A percentile compares a stretch with the other conserved stretches of the same genome.
These are phyloP conservation scores for Sympetrum striolatum DNA, from an alignment of 2,888 invertebrate genomes.

Conservation along the genomic window DNA sequence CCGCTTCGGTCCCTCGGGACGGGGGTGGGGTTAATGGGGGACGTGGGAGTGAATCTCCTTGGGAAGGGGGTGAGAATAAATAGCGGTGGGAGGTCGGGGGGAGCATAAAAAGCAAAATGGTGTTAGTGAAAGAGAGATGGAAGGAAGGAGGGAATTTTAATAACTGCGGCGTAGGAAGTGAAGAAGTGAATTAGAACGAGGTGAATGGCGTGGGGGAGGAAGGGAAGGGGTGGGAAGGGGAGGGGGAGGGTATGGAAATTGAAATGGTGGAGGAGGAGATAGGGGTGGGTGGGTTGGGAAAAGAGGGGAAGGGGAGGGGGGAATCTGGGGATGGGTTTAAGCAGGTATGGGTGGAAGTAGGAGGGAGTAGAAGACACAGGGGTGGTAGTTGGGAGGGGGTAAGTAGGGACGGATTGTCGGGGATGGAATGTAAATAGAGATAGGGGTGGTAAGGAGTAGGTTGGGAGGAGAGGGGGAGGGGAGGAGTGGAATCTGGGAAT, in stretches of 20 bases:
- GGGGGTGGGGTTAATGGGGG: background rate
- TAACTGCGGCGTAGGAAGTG: too few species aligned
- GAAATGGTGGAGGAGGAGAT: background rate
- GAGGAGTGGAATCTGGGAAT: background rate
- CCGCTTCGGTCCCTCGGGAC: background rate
- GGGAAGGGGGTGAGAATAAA: background rate
- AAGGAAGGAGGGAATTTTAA: background rate
- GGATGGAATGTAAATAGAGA: background rate
- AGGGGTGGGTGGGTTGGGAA: background rate
- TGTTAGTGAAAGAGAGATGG: background rate
- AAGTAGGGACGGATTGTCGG: background rate
- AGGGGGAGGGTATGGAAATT: too few species aligned
- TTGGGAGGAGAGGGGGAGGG: background rate
- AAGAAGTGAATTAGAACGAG: too few species aligned
- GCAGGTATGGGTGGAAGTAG: background rate
- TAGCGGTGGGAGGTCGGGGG: background rate
- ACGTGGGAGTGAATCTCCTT: background rate
- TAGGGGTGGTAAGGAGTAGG: background rate
- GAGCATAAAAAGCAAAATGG: background rate
- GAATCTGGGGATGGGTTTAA: too few species aligned
- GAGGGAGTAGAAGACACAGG: background rate
- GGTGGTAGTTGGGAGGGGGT: background rate
- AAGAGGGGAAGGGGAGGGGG: background rate
- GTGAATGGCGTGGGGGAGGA: too few species aligned
- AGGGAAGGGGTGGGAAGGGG: too few species aligned